phyloP scores from a whole-genome alignment of 2,797 vertebrate genomes.

The Emys orbicularis region DNA sequence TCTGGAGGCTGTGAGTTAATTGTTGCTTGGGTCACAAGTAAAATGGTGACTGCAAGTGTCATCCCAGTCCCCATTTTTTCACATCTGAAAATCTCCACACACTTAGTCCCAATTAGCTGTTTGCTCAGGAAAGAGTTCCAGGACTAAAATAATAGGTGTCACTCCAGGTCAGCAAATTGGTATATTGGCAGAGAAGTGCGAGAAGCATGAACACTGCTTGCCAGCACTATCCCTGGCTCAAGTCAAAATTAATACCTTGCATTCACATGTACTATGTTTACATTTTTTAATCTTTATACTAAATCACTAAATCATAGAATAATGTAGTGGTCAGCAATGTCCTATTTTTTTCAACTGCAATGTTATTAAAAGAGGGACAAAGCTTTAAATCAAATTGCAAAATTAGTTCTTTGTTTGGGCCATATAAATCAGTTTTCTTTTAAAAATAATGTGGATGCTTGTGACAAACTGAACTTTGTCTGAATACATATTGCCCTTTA shows the following conservation, averaged over 20 bases:
- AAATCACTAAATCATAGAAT: slow-evolving; percentile 29
- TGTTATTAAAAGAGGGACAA: neutral
- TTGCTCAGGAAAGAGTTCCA: slow-evolving; percentile 17
- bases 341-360: neutral
- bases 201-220: slow-evolving; percentile 30
- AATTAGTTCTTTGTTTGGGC: slow-evolving; percentile 40
- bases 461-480: neutral
- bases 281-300: slow-evolving; percentile 26
- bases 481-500: neutral
- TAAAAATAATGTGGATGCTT: neutral
- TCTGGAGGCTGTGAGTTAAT: neutral
- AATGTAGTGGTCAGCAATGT: slow-evolving; percentile 13
- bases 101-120: neutral
- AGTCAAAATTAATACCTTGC: slow-evolving; percentile 36
- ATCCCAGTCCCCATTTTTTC: neutral
- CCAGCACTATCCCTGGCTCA: slow-evolving; percentile 13
- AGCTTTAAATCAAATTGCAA: slow-evolving; percentile 32
- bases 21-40: neutral
- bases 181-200: slow-evolving; percentile 11
- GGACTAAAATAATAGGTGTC: neutral
- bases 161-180: neutral
- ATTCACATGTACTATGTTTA: slow-evolving; percentile 40
- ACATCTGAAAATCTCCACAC: neutral
- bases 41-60: neutral
- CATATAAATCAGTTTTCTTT: neutral